A percentile compares a stretch with the other conserved stretches of the same genome.
Conservation (phyloP, 2,797 vertebrate genomes). For the Anabacerthia variegaticeps region DNA sequence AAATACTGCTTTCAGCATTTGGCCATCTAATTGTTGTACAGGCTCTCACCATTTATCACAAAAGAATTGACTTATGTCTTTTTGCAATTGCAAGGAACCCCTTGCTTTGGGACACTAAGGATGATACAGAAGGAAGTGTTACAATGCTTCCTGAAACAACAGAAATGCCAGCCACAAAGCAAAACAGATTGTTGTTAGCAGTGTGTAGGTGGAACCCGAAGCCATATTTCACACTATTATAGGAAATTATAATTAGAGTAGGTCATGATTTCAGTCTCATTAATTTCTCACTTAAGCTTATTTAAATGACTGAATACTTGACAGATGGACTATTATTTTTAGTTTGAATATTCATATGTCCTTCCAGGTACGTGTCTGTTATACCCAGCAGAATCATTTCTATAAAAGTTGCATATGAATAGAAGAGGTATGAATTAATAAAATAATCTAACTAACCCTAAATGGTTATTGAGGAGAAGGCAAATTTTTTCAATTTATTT, state of each 20-base stretch:
- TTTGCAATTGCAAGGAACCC: neutral
- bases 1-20: neutral
- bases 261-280: neutral
- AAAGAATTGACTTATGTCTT: neutral
- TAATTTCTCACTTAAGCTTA: slow-evolving; percentile 11
- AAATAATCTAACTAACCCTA: neutral
- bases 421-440: neutral
- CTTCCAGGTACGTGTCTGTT: neutral
- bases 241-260: neutral
- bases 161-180: neutral
- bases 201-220: neutral
- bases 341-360: neutral
- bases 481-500: neutral
- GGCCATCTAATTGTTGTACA: neutral
- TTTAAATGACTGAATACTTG: neutral
- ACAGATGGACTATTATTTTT: slow-evolving; percentile 4
- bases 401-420: neutral
- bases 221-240: neutral
- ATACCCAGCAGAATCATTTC: neutral
- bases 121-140: neutral
- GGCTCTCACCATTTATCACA: neutral
- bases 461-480: neutral
- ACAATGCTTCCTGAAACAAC: neutral
- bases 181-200: neutral
- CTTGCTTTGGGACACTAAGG: fast-evolving